Evolutionary conservation across 2,888 invertebrate species (phyloP).

Genomic region (Nezara viridula): DNA sequence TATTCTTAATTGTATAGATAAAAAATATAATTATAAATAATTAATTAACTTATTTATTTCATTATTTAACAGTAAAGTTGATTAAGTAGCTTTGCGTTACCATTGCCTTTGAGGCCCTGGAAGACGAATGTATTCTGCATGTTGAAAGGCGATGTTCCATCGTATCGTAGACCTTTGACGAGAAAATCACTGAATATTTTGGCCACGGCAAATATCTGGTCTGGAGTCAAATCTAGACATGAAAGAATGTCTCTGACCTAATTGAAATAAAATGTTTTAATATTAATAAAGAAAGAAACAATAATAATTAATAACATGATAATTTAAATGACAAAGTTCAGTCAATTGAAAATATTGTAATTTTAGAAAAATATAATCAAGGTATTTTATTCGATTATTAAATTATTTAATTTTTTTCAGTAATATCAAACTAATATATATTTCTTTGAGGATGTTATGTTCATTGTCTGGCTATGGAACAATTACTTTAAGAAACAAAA

Average conservation of each 20-base stretch:
- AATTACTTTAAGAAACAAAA: too few relatives aligned
- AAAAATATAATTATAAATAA: too few relatives aligned
- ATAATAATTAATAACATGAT: not conserved
- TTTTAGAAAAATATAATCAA: not conserved
- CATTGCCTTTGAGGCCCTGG: conserved; percentile 26
- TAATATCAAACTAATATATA: too few relatives aligned
- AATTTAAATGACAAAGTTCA: not conserved
- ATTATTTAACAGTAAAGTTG: too few relatives aligned
- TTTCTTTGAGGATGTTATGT: too few relatives aligned
- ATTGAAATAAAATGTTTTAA: not conserved
- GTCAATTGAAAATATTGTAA: not conserved
- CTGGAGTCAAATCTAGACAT: not conserved
- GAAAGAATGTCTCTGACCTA: conserved; percentile 4
- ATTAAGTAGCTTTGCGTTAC: too few relatives aligned
- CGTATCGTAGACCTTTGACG: conserved; percentile 16
- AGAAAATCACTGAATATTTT: not conserved
- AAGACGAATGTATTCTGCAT: conserved; percentile 51
- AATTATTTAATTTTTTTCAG: not conserved
- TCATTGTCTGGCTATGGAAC: too few relatives aligned
- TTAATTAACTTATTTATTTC: too few relatives aligned
- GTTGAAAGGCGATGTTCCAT: conserved; percentile 48
- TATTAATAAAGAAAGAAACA: not conserved
- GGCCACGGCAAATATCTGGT: not conserved
- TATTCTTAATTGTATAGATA: too few relatives aligned
- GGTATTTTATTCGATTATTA: not conserved